These are phyloP conservation scores for Orthonychiurus folsomi DNA, from an alignment of 2,888 invertebrate species.

Conservation along the genomic window DNA sequence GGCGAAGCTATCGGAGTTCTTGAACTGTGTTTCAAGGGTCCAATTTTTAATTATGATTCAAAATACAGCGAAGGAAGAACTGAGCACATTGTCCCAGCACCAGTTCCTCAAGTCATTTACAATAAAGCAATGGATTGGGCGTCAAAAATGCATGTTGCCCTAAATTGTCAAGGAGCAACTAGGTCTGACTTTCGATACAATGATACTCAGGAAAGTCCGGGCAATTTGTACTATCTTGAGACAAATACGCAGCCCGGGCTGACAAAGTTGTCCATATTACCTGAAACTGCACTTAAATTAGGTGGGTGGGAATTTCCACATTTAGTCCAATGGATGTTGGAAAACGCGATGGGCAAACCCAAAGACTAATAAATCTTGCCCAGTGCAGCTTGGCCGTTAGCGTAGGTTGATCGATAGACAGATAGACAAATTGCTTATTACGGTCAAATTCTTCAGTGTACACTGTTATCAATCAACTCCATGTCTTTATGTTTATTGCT, in stretches of 20 bases:
- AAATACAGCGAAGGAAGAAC: neutral
- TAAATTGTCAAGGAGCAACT: neutral
- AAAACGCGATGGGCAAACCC: too few relatives aligned
- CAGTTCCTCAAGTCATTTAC: neutral
- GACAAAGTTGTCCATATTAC: neutral
- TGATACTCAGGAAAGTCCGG: neutral
- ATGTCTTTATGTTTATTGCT: too few relatives aligned
- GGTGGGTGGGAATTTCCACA: neutral
- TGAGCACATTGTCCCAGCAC: conserved; percentile 1
- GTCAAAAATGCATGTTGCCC: neutral
- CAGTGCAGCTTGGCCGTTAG: too few relatives aligned
- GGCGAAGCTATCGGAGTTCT: conserved; percentile 1
- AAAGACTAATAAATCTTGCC: too few relatives aligned
- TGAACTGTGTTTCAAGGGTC: neutral
- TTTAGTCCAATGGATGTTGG: neutral
- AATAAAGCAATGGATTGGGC: neutral
- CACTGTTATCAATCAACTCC: too few relatives aligned
- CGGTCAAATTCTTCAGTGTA: too few relatives aligned
- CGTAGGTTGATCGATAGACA: too few relatives aligned
- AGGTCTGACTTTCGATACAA: conserved; percentile 2
- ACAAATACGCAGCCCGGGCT: conserved; percentile 8
- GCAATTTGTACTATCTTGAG: neutral
- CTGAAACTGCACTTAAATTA: neutral
- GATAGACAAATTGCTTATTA: too few relatives aligned
- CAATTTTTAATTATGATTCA: neutral